Evolutionary conservation across 2,797 vertebrate genomes (phyloP).

Genomic region (Gallinago stenura): DNA sequence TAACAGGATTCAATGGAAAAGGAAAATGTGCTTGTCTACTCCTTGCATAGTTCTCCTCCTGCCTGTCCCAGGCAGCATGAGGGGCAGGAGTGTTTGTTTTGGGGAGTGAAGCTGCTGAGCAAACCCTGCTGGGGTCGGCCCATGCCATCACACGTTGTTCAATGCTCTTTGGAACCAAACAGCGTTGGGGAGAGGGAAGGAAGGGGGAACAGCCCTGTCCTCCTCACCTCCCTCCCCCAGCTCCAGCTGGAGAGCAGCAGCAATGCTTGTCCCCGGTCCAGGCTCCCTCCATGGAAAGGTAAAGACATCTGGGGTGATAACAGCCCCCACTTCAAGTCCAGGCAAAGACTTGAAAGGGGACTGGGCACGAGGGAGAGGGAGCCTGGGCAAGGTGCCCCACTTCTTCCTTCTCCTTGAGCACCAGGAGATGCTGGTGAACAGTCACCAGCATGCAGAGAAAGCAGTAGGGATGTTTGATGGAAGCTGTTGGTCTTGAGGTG

Average conservation of each 20-base stretch:
- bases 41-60: background rate
- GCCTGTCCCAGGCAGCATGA: background rate
- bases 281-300: background rate
- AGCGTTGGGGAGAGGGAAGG: background rate
- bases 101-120: background rate
- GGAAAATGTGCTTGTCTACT: background rate
- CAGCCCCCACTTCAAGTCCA: background rate
- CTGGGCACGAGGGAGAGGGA: background rate
- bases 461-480: background rate
- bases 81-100: background rate
- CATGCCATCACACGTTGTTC: fast-evolving
- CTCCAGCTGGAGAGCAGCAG: background rate
- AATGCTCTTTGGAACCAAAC: constrained; percentile 38
- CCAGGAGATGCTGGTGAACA: background rate
- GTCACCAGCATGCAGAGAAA: background rate
- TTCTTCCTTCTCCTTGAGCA: background rate
- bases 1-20: background rate
- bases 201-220: background rate
- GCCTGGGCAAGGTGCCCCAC: fast-evolving
- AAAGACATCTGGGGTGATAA: background rate
- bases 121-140: background rate
- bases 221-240: background rate
- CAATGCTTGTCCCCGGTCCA: background rate
- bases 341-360: no score
- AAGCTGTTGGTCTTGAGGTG: background rate